Conservation (phyloP, 2,797 vertebrate genomes). For the Poecilia gillii region DNA sequence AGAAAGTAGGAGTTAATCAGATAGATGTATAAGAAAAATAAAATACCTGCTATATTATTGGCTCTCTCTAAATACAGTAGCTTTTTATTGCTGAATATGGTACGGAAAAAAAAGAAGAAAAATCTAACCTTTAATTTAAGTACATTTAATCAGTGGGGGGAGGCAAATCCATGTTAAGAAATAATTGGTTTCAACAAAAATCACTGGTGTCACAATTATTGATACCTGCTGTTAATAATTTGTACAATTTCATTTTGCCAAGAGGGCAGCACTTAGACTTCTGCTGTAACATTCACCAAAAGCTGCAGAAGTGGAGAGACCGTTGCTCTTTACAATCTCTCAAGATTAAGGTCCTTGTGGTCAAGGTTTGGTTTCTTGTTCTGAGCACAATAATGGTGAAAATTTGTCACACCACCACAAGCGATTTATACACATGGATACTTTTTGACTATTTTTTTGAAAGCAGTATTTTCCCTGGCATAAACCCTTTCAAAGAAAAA, state of each 20-base stretch:
- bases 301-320: neutral
- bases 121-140: neutral
- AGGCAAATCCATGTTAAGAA: neutral
- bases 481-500: neutral
- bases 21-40: neutral
- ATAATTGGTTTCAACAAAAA: neutral
- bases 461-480: neutral
- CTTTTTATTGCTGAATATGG: neutral
- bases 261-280: neutral
- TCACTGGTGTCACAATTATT: neutral
- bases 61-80: neutral
- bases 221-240: neutral
- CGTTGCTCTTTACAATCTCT: neutral
- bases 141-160: neutral
- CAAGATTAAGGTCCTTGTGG: neutral
- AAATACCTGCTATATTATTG: neutral
- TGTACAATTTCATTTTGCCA: neutral
- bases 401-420: neutral
- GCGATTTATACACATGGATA: neutral
- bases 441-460: neutral
- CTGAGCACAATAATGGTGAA: neutral
- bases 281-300: neutral
- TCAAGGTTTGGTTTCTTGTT: neutral
- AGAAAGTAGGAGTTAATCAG: neutral
- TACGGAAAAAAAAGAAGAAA: neutral